A percentile compares a stretch with the other conserved stretches of the same genome.
Evolutionary conservation across 2,797 vertebrate species (phyloP).

Genomic region (Anniella stebbinsi): DNA sequence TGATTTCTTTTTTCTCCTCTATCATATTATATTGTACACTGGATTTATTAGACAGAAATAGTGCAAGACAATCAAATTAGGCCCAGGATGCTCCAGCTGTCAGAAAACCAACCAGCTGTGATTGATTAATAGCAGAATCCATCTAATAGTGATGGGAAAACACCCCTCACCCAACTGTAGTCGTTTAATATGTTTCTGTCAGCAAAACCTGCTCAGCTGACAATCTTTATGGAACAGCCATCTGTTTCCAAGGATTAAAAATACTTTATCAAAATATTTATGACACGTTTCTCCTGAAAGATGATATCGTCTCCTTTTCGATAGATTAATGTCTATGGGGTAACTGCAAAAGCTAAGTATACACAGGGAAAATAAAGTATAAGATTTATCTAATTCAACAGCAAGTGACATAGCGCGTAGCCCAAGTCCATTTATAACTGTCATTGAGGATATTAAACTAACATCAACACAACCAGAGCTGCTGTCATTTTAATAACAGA

Average conservation of each 20-base stretch:
- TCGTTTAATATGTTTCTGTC: conserved; percentile 76
- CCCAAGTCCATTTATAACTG: conserved; percentile 41
- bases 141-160: conserved; percentile 61
- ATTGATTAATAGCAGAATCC: conserved; percentile 74
- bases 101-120: conserved; percentile 69
- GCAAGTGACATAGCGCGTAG: conserved; percentile 42
- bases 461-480: conserved; percentile 44
- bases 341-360: conserved; percentile 72
- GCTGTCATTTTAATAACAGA: conserved; percentile 58
- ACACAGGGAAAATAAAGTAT: conserved; percentile 70
- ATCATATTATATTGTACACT: conserved; percentile 32
- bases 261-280: conserved; percentile 82
- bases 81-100: conserved; percentile 60
- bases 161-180: conserved; percentile 41
- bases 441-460: conserved; percentile 59
- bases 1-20: background rate
- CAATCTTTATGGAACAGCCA: conserved; percentile 74
- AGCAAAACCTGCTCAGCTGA: conserved; percentile 76
- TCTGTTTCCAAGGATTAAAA: conserved; percentile 79
- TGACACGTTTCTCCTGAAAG: conserved; percentile 74
- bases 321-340: conserved; percentile 73
- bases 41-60: conserved; percentile 63
- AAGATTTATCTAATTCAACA: conserved; percentile 72
- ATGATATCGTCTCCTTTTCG: conserved; percentile 73
- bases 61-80: conserved; percentile 60